Percentiles rank a stretch among this genome's conserved stretches.
Evolutionary conservation across 1,140 invertebrate species (phyloP).

Genomic region (Danaus melanippus): DNA sequence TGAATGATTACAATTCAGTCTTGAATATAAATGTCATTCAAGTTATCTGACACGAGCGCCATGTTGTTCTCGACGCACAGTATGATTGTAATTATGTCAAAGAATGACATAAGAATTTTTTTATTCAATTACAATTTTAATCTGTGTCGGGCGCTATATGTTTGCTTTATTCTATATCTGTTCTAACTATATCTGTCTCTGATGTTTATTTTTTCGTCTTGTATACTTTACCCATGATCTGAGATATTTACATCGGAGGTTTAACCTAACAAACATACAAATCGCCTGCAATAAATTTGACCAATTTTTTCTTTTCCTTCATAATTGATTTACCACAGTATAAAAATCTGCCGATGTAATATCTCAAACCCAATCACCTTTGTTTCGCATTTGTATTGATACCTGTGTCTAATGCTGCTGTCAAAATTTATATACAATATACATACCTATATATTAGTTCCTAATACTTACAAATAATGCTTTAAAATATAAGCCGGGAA

Average conservation of each 20-base stretch:
- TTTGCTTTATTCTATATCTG: conserved; percentile 53
- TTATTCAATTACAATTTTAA: conserved; percentile 9
- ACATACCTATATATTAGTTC: no score
- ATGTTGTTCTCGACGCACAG: conserved; percentile 11
- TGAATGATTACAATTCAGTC: neutral
- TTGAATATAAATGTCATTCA: conserved; percentile 3
- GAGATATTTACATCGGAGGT: conserved; percentile 10
- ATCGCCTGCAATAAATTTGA: no score
- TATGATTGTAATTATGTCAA: conserved; percentile 7
- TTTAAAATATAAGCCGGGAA: conserved; percentile 38
- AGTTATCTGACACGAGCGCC: neutral
- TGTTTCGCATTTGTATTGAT: conserved; percentile 39
- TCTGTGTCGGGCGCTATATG: conserved; percentile 41
- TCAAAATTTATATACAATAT: conserved; percentile 9
- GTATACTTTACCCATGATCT: conserved; percentile 14
- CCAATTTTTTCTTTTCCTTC: no score
- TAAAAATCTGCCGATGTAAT: conserved; percentile 16
- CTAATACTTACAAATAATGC: conserved; percentile 15
- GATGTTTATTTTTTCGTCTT: conserved; percentile 35
- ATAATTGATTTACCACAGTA: neutral
- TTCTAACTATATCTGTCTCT: conserved; percentile 51
- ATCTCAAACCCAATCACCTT: conserved; percentile 30
- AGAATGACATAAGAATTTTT: conserved; percentile 3
- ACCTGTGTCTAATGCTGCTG: conserved; percentile 35
- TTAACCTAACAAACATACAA: conserved; percentile 2